Conservation (phyloP, 2,888 invertebrate genomes). For the Gastrophysa polygoni region DNA sequence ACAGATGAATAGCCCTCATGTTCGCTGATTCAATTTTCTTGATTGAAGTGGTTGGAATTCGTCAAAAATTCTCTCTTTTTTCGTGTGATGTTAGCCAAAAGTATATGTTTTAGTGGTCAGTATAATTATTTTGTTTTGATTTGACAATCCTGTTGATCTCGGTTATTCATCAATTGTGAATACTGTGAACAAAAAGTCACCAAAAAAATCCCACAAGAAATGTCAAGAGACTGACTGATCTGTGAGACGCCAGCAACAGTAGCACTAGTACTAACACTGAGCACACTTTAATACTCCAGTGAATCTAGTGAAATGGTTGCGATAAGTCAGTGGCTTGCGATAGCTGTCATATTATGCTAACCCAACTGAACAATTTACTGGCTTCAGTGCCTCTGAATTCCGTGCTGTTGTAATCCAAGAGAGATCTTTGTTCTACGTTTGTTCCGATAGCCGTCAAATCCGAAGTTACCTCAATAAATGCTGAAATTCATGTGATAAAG, state of each 20-base stretch:
- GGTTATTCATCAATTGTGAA: not conserved
- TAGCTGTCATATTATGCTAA: conserved; percentile 6
- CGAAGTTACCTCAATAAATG: conserved; percentile 2
- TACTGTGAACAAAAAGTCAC: not conserved
- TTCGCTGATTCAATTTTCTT: not conserved
- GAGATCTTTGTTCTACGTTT: not conserved
- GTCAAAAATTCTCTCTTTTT: not conserved
- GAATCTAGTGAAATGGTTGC: conserved; percentile 1
- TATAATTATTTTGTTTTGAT: not conserved
- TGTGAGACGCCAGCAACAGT: no score
- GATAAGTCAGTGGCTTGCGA: no score
- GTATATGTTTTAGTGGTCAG: not conserved
- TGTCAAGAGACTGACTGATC: no score
- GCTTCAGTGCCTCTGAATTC: conserved; percentile 8
- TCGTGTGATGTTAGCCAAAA: not conserved
- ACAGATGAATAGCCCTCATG: no score
- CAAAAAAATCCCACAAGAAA: no score
- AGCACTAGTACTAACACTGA: not conserved
- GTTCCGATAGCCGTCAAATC: conserved; percentile 6
- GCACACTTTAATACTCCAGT: not conserved
- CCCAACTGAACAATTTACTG: conserved; percentile 1
- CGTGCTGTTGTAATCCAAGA: no score
- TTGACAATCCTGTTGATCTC: not conserved
- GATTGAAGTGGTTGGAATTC: conserved; percentile 3
- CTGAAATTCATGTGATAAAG: no score